phyloP scores from a whole-genome alignment of 2,888 invertebrate genomes.

The Axea sp. region DNA sequence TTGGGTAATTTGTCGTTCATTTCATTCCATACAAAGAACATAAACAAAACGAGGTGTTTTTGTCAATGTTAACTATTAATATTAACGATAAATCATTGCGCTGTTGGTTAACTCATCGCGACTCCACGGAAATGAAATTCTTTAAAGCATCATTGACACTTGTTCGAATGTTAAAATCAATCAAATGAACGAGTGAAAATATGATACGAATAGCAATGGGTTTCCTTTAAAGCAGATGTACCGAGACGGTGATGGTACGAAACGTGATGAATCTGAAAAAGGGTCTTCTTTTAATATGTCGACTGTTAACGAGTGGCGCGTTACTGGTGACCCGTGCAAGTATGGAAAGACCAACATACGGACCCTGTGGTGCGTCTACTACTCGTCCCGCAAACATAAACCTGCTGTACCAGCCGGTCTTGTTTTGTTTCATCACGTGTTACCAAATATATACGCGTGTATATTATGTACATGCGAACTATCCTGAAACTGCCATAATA shows the following conservation, averaged over 20 bases:
- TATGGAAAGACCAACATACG: slow-evolving; percentile 25
- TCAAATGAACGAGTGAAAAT: too few species aligned
- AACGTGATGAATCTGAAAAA: slow-evolving; percentile 51
- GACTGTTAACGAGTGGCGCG: slow-evolving; percentile 42
- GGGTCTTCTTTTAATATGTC: slow-evolving; percentile 38
- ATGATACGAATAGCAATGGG: too few species aligned
- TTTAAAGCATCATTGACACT: too few species aligned
- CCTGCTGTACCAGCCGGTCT: slow-evolving; percentile 67
- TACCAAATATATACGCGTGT: slow-evolving; percentile 45
- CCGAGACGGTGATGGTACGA: too few species aligned
- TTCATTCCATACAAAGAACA: too few species aligned
- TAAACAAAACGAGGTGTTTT: too few species aligned
- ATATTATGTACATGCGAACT: slow-evolving; percentile 4
- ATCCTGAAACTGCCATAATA: slow-evolving; percentile 14
- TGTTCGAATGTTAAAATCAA: too few species aligned
- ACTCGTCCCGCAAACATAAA: slow-evolving; percentile 69
- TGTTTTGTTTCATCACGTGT: slow-evolving; percentile 71
- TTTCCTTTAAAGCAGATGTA: slow-evolving; percentile 4
- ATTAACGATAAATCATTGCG: too few species aligned
- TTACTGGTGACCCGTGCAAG: slow-evolving; percentile 40
- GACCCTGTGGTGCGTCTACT: slow-evolving; percentile 64
- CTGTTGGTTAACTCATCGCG: too few species aligned
- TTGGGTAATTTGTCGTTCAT: too few species aligned
- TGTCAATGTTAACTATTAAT: too few species aligned
- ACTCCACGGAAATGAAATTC: too few species aligned